Evolutionary conservation across 2,888 invertebrate species (phyloP), one percentile per base, ranked within the genome.

Genomic region (Caradrina kadenii): DNA sequence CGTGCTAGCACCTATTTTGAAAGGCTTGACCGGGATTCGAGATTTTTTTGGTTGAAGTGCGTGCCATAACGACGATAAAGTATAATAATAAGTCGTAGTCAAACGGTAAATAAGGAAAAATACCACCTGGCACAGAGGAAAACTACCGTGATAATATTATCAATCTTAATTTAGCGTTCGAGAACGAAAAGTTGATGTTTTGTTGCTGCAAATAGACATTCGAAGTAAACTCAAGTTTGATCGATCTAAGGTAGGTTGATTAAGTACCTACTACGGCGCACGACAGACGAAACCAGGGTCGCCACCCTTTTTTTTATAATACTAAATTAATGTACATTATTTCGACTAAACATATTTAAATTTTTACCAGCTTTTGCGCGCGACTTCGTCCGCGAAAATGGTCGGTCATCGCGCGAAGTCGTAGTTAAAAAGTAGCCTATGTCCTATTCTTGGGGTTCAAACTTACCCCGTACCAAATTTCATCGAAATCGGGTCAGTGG

Each of bases 61-160:
- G 21, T 48, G 1, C 15, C 8, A 53, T 21, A 26, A 35, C 31
- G 21, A 17, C 45, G 26, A 35, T 1, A 39, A 61, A 13, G 17
- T 35, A 48, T 13, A 21, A 26, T n/a, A 39, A 19, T 17, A 42
- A 54, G 19, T 13, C 42, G 55, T 55, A 73, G 22, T 55, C n/a
- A 55, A 73, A 73, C 35, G 15, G 50, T 55, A 50, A 58, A 75
- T 58, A 58, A 58, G 68, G 59, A 53, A 68, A 67, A 56, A n/a
- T 1, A 31, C 17, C n/a, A 39, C 75, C 67, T 21, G 11, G 21
- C n/a, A 48, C 45, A 35, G 56, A 65, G 72, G 75, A 72, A 72
- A 74, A 72, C 13, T 68, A 26, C 35, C 35, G 50, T 39, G 21
- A 58, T 21, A 48, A 22, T 39, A 67, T 22, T 39, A 67, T 35